Evolutionary conservation across 2,113 vertebrate genomes (phyloP).

Genomic region (Rhizomys pruinosus): DNA sequence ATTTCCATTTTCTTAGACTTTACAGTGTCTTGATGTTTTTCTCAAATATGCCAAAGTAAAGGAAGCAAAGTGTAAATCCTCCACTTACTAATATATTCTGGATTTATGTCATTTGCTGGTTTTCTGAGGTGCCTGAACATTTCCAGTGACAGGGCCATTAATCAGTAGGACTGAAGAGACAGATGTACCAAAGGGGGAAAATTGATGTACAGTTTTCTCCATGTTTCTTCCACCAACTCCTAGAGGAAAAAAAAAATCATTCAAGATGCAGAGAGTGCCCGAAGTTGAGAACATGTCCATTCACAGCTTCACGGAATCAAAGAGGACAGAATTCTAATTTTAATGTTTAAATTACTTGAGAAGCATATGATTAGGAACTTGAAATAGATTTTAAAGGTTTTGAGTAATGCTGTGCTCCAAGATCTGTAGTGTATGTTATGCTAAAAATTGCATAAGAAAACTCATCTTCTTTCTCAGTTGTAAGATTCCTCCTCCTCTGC

Average conservation of each 20-base stretch:
- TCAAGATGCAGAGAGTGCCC: background rate
- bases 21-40: slow-evolving; percentile 58
- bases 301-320: background rate
- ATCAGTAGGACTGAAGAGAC: slow-evolving; percentile 56
- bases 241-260: slow-evolving; percentile 35
- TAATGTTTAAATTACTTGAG: background rate
- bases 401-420: background rate
- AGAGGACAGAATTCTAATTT: background rate
- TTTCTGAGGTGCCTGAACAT: slow-evolving; percentile 67
- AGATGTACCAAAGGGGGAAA: slow-evolving; percentile 27
- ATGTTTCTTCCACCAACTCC: background rate
- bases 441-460: background rate
- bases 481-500: background rate
- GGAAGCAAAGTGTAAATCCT: slow-evolving; percentile 64
- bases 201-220: background rate
- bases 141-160: slow-evolving; percentile 57
- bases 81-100: slow-evolving; percentile 46
- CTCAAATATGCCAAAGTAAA: slow-evolving; percentile 67
- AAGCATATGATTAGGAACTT: background rate
- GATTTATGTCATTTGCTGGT: slow-evolving; percentile 66
- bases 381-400: background rate
- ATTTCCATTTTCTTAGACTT: slow-evolving; percentile 67
- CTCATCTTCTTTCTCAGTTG: background rate
- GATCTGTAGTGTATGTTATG: background rate
- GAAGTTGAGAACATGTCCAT: background rate